Conservation (phyloP, 1,140 invertebrate genomes). For the Diabrotica undecimpunctata region DNA sequence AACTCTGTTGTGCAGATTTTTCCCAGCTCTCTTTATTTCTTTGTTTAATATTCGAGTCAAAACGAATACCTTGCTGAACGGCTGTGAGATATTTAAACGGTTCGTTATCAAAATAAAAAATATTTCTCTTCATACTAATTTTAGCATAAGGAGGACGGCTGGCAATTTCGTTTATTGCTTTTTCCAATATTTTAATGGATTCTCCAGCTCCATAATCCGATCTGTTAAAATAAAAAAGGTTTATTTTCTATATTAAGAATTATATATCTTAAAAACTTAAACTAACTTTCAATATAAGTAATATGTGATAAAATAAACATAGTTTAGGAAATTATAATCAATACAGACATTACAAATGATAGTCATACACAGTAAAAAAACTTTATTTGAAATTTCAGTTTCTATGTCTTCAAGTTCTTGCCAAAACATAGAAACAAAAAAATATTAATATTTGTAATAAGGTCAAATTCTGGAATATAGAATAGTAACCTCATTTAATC, state of each 20-base stretch:
- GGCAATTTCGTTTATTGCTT: slow-evolving; percentile 26
- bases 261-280: no score
- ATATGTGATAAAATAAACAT: no score
- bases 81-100: slow-evolving; percentile 38
- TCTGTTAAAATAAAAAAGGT: slow-evolving; percentile 39
- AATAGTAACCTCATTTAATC: no score
- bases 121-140: slow-evolving; percentile 30
- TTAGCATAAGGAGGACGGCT: slow-evolving; percentile 23
- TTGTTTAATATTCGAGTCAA: slow-evolving; percentile 22
- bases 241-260: slow-evolving; percentile 29
- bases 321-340: no score
- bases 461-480: no score
- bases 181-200: slow-evolving; percentile 26
- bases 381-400: no score
- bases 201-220: slow-evolving; percentile 37
- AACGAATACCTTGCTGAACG: slow-evolving; percentile 27
- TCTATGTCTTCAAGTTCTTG: no score
- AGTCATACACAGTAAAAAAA: no score
- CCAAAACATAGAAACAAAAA: no score
- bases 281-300: no score
- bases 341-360: no score
- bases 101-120: slow-evolving; percentile 43
- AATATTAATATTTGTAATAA: no score
- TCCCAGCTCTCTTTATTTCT: slow-evolving; percentile 36
- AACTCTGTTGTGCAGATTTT: slow-evolving; percentile 34